Percentiles rank a stretch among this genome's conserved stretches.
These are phyloP conservation scores for Gambusia affinis DNA, from an alignment of 2,113 vertebrate species.

Conservation along the genomic window DNA sequence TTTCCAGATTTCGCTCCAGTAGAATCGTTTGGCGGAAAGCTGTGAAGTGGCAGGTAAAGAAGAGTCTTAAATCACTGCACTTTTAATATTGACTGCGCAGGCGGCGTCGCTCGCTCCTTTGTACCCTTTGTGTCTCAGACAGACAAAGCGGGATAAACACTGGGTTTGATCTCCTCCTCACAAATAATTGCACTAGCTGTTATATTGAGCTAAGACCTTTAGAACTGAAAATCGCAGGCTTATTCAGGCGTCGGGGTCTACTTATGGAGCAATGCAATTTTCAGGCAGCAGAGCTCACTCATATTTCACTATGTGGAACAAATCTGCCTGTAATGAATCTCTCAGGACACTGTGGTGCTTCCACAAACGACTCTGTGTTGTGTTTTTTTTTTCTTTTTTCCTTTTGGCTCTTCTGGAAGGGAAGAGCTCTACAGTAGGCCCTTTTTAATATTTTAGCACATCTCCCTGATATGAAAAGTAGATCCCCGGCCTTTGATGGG, in stretches of 20 bases:
- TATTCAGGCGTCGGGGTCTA: slow-evolving; percentile 43
- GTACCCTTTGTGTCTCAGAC: slow-evolving; percentile 29
- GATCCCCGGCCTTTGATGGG: slow-evolving; percentile 5
- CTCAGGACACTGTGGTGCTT: slow-evolving; percentile 62
- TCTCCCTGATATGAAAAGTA: slow-evolving; percentile 39
- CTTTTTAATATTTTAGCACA: slow-evolving; percentile 59
- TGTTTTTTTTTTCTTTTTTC: neutral
- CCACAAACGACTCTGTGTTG: slow-evolving; percentile 44
- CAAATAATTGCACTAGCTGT: slow-evolving; percentile 52
- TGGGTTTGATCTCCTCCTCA: slow-evolving; percentile 44
- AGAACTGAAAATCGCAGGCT: slow-evolving; percentile 38
- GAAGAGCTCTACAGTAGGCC: slow-evolving; percentile 23
- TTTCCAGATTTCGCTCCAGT: neutral
- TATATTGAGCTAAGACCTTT: slow-evolving; percentile 39
- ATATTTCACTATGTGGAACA: slow-evolving; percentile 75
- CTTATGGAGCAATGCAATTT: slow-evolving; percentile 65
- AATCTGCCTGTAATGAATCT: slow-evolving; percentile 72
- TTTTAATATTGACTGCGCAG: slow-evolving; percentile 42
- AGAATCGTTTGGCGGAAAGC: neutral
- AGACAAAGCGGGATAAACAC: slow-evolving; percentile 55
- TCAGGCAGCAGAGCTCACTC: slow-evolving; percentile 62
- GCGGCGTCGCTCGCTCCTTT: slow-evolving; percentile 4
- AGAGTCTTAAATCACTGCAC: neutral
- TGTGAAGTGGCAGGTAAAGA: neutral
- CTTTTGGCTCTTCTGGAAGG: slow-evolving; percentile 35